Evolutionary conservation across 2,797 vertebrate genomes (phyloP), one percentile per base, ranked within the genome.

Genomic region (Protonibea diacanthus): DNA sequence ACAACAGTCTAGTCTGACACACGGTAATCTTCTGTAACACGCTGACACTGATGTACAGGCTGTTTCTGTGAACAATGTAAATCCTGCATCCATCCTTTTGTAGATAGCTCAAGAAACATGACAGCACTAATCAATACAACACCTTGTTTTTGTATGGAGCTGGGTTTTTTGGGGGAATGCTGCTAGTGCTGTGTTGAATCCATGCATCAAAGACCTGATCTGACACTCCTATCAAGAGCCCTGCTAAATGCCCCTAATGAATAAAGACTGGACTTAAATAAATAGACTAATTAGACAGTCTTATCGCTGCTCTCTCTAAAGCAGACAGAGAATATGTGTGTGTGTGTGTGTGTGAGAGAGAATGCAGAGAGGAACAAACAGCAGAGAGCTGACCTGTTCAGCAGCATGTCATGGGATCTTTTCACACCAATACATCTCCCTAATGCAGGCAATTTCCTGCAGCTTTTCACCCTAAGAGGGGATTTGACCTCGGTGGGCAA

Each of bases 401-500:
- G 84, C 76, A 75, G 84, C 74, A 76, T 93, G 93, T 94, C 93
- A 95, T 81, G 78, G 86, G 93, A 90, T 94, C 88, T 94, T 94
- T 95, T 95, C 93, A 93, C 93, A 95, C 92, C 93, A 94, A 95
- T 95, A 93, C 93, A 94, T 95, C 94, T 95, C 90, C 89, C 88
- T 94, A 95, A 95, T 94, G 89, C 93, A 86, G 86, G 93, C 94
- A 95, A 96, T 96, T 96, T 95, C 95, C 95, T 95, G 94, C 86
- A 95, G 95, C 94, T 95, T 95, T 94, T 88, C 91, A 90, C 86
- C 87, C 84, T 83, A 71, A 90, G 92, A 92, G 85, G 85, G 90
- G 90, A 92, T 92, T 90, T 94, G 92, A 95, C 92, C 93, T 91
- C 88, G 89, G 82, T 77, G 86, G 91, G 88, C 79, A 53, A 88